These are phyloP conservation scores for Danio albolineatus DNA, from an alignment of 2,797 vertebrate species.

Conservation along the genomic window DNA sequence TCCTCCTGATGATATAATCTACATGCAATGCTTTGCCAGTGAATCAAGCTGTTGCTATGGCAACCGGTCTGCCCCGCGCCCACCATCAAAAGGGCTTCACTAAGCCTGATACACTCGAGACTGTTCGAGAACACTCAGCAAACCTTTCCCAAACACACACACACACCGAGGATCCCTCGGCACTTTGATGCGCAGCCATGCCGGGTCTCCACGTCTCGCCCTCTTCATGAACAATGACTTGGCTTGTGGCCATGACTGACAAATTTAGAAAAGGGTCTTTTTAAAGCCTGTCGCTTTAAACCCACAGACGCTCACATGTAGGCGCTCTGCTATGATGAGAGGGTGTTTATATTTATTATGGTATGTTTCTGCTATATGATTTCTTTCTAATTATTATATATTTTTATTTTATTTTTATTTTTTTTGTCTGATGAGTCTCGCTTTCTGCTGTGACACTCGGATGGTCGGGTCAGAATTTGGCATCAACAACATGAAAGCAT, in stretches of 20 bases:
- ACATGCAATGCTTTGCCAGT: slow-evolving; percentile 49
- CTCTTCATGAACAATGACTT: slow-evolving; percentile 32
- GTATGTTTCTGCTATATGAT: not conserved
- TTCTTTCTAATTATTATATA: too few relatives aligned
- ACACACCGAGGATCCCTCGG: slow-evolving; percentile 2
- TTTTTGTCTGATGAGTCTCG: too few relatives aligned
- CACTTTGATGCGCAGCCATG: slow-evolving; percentile 34
- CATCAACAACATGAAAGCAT: too few relatives aligned
- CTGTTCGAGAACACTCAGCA: slow-evolving; percentile 24
- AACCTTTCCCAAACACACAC: slow-evolving; percentile 11
- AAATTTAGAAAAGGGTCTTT: slow-evolving; percentile 10
- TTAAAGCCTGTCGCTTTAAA: slow-evolving; percentile 1
- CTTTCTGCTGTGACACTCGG: too few relatives aligned
- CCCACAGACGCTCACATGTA: not conserved
- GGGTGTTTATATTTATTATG: not conserved
- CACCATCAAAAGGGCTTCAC: slow-evolving; percentile 48
- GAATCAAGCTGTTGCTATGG: slow-evolving; percentile 70
- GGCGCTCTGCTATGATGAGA: not conserved
- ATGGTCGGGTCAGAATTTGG: too few relatives aligned
- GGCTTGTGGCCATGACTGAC: slow-evolving; percentile 46
- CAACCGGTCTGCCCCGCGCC: slow-evolving; percentile 56
- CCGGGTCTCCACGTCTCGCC: not conserved
- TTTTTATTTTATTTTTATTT: too few relatives aligned
- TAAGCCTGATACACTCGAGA: slow-evolving; percentile 44
- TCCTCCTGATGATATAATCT: slow-evolving; percentile 48